Conservation (phyloP, 2,113 vertebrate species). For the Gnathonemus longibarbis region DNA sequence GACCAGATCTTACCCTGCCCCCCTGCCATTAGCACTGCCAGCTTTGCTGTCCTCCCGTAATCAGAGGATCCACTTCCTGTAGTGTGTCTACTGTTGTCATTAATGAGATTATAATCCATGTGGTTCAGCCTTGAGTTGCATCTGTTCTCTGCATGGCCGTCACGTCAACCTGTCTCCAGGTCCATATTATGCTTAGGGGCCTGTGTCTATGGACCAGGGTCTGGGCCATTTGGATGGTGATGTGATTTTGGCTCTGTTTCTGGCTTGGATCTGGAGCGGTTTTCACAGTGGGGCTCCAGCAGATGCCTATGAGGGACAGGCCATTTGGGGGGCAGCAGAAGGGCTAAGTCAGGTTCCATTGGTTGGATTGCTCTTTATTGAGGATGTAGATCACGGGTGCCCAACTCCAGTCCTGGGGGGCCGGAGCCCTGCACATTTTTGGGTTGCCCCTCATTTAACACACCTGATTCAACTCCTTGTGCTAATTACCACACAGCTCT, state of each 20-base stretch:
- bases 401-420: no score
- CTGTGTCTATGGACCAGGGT: neutral
- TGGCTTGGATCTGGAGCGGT: neutral
- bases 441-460: no score
- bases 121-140: constrained; percentile 49
- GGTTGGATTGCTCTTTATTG: neutral
- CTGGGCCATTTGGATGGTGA: neutral
- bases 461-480: no score
- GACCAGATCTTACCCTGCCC: neutral
- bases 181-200: neutral
- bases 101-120: constrained; percentile 59
- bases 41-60: constrained; percentile 22
- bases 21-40: neutral
- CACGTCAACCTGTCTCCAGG: neutral
- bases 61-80: constrained; percentile 54
- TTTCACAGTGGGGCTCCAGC: neutral
- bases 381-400: neutral
- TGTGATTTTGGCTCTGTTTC: neutral
- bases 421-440: no score
- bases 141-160: constrained; percentile 10
- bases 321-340: neutral
- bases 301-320: neutral
- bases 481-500: no score
- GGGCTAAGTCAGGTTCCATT: neutral
- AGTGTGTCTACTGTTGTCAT: constrained; percentile 50